Evolutionary conservation across 2,888 invertebrate genomes (phyloP), one percentile per base, ranked within the genome.

Genomic region (Autographa gamma): DNA sequence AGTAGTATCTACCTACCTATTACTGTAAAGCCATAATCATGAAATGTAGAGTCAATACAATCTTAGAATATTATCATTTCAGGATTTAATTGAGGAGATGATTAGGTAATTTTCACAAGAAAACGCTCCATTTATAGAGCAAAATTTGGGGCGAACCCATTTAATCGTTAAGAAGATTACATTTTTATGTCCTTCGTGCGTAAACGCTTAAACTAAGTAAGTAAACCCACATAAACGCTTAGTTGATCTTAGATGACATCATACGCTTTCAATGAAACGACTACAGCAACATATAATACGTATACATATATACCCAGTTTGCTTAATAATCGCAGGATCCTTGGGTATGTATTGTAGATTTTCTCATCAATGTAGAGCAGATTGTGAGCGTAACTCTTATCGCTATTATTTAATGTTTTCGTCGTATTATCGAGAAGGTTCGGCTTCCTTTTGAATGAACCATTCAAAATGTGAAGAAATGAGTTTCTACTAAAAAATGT

Each of bases 171-270:
- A 48, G 54, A 14, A 56, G 54, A 56, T 56, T 56, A 11, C 19
- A 11, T 56, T 19, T 56, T 56, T 56, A 56, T 48, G 62, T 31
- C 43, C 11, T 25, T 31, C 19, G 19, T 14, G 41, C 48, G 43
- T 48, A 62, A 62, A 31, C 34, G 16, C 8, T 31, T 11, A 41
- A 60, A 38, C 38, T 38, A 48, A 48, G 48, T 41, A 41, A 41
- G 41, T 48, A 48, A 48, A n/a, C 19, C 14, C 43, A 19, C 25
- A 25, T 62, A 14, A 32, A 62, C 6, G 62, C 11, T 34, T 32
- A n/a, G 18, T 54, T 19, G 34, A 34, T 63, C 25, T 67, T 61
- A n/a, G 7, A 73, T 58, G 68, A 63, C 60, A 41, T 67, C 16
- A 68, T 61, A 60, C 64, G 25, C 61, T 64, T 68, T 64, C 13